Conservation (phyloP, 2,797 vertebrate genomes). For the Anguilla pacifica region DNA sequence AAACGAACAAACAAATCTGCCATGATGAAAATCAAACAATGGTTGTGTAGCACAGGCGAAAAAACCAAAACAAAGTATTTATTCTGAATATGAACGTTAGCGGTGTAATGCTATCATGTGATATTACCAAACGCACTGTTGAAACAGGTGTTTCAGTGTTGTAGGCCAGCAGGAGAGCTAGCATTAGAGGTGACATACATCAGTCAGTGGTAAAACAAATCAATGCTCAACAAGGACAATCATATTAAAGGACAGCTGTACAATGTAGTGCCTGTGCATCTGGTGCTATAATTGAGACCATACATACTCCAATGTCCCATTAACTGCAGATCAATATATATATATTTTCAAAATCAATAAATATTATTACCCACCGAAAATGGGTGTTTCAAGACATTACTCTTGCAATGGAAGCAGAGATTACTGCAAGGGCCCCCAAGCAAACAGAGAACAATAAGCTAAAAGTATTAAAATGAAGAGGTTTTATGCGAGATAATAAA, state of each 20-base stretch:
- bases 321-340: background rate
- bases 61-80: too few relatives aligned
- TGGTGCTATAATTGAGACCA: background rate
- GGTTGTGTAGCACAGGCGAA: too few relatives aligned
- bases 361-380: background rate
- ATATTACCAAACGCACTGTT: background rate
- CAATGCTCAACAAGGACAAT: background rate
- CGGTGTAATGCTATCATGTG: too few relatives aligned
- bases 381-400: background rate
- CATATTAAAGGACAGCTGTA: background rate
- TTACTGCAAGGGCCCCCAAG: background rate
- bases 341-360: background rate
- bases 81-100: too few relatives aligned
- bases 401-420: background rate
- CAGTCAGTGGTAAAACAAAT: background rate
- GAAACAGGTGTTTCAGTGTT: background rate
- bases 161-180: background rate
- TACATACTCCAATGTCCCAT: background rate
- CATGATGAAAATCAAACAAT: too few relatives aligned
- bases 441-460: background rate
- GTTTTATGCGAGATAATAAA: background rate
- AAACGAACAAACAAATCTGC: too few relatives aligned
- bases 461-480: background rate
- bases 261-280: background rate
- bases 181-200: background rate